Percentiles rank a stretch among this genome's conserved stretches.
These are phyloP conservation scores for Latheticus oryzae DNA, from an alignment of 2,888 invertebrate genomes.

Conservation along the genomic window DNA sequence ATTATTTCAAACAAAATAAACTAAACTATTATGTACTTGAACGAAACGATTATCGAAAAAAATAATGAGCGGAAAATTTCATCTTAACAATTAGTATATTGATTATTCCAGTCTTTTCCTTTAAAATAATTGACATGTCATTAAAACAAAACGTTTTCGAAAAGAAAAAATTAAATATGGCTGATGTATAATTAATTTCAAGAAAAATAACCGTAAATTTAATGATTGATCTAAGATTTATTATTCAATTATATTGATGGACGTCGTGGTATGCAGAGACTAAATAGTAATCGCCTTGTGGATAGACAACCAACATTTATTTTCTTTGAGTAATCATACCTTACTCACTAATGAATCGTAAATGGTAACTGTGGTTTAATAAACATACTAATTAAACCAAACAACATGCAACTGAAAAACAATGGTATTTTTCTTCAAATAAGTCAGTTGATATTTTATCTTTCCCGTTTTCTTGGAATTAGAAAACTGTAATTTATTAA, in stretches of 20 bases:
- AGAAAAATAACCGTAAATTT: constrained; percentile 3
- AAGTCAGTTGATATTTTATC: constrained; percentile 3
- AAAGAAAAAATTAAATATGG: not conserved
- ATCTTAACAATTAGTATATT: constrained; percentile 6
- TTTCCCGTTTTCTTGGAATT: too few relatives aligned
- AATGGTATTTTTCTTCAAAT: constrained; percentile 3
- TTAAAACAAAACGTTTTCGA: constrained; percentile 6
- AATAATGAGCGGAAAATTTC: constrained; percentile 4
- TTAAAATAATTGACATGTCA: constrained; percentile 13
- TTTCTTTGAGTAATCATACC: constrained; percentile 18
- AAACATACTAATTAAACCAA: constrained; percentile 31
- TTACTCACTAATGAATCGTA: constrained; percentile 9
- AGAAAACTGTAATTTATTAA: too few relatives aligned
- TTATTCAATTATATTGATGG: constrained; percentile 31
- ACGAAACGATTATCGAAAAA: not conserved
- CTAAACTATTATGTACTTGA: too few relatives aligned
- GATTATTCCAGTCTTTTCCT: constrained; percentile 10
- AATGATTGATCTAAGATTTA: constrained; percentile 38
- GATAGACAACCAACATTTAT: constrained; percentile 34
- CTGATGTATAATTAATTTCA: constrained; percentile 3
- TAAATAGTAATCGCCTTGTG: constrained; percentile 2
- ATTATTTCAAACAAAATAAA: not conserved
- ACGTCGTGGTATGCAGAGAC: constrained; percentile 3
- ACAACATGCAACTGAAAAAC: constrained; percentile 27
- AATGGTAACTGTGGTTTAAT: constrained; percentile 1